Base-by-base conservation (phyloP, 2,113 vertebrate genomes). In the Pelecanoides urinatrix region DNA sequence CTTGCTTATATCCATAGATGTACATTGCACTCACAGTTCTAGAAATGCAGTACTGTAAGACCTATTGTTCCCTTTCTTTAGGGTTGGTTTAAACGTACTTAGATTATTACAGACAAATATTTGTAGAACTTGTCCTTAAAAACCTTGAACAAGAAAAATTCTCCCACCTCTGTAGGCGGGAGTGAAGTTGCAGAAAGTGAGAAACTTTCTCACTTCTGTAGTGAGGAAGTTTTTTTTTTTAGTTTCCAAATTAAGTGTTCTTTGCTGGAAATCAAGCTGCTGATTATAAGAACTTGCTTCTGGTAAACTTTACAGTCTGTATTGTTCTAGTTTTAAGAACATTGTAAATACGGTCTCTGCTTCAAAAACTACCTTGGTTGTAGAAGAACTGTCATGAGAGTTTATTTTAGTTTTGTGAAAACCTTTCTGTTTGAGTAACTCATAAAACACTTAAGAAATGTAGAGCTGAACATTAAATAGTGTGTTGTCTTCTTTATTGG, bases 101-200 rank as follows among this genome's bases (percentile, higher is more conserved):
- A 36, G 47, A 42, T 90, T 82, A 68, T 88, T 95, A 30, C 70
- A 93, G 81, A 53, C 53, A 87, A 70, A 56, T 88, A 92, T 85
- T 95, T 91, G 56, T 87, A 94, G 77, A 85, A 58, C 56, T 90
- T 94, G 52, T 95, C 93, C 90, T 96, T 90, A 95, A 93, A 94
- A 94, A 75, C 32, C 78, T 91, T 49, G 59, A 66, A 75, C 34
- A 79, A 85, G 77, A 82, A 87, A 75, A 82, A 70, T 70, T 87
- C 70, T 90, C 49, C 40, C 38, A 26, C 74, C 68, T 96, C 27
- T 79, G 94, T 96, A 86, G 96, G 94, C 0, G 70, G 88, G 84
- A 94, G 71, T 84, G 84, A 97, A 92, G 77, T 78, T 89, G 62
- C 66, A 89, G 80, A 87, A 96, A 85, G 74, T n/a, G 62, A 89